Evolutionary conservation across 2,888 invertebrate species (phyloP).

Genomic region (Antheraea yamamai): DNA sequence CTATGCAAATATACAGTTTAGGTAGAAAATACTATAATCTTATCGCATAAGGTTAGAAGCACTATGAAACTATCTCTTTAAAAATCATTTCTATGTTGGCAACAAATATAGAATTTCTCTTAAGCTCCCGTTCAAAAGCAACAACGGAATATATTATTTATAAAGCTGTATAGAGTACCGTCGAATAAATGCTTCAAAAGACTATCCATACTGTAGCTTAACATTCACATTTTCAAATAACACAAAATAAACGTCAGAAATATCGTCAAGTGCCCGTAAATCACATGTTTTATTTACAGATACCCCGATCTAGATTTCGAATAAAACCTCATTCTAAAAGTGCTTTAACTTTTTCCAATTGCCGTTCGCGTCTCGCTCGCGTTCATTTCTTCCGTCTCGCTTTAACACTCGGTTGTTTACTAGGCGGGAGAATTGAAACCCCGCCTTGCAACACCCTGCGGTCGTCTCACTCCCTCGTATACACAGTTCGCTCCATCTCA

Average conservation of each 20-base stretch:
- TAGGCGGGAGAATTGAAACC: slow-evolving; percentile 59
- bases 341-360: slow-evolving; percentile 22
- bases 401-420: slow-evolving; percentile 43
- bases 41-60: not conserved
- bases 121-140: slow-evolving; percentile 14
- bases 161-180: not conserved
- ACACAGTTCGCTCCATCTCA: slow-evolving; percentile 44
- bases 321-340: slow-evolving; percentile 36
- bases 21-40: not conserved
- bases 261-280: slow-evolving; percentile 39
- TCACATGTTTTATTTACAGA: slow-evolving; percentile 50
- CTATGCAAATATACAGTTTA: not conserved
- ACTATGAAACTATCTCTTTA: slow-evolving; percentile 22
- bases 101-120: not conserved
- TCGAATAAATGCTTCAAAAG: slow-evolving; percentile 15
- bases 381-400: slow-evolving; percentile 33
- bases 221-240: slow-evolving; percentile 31
- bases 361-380: slow-evolving; percentile 44
- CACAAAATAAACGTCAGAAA: slow-evolving; percentile 38
- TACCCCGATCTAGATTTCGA: slow-evolving; percentile 37
- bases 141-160: not conserved
- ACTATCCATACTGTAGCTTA: slow-evolving; percentile 17
- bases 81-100: slow-evolving; percentile 15
- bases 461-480: slow-evolving; percentile 52
- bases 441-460: slow-evolving; percentile 59